phyloP scores from a whole-genome alignment of 2,113 vertebrate genomes.

The Diglossa brunneiventris region DNA sequence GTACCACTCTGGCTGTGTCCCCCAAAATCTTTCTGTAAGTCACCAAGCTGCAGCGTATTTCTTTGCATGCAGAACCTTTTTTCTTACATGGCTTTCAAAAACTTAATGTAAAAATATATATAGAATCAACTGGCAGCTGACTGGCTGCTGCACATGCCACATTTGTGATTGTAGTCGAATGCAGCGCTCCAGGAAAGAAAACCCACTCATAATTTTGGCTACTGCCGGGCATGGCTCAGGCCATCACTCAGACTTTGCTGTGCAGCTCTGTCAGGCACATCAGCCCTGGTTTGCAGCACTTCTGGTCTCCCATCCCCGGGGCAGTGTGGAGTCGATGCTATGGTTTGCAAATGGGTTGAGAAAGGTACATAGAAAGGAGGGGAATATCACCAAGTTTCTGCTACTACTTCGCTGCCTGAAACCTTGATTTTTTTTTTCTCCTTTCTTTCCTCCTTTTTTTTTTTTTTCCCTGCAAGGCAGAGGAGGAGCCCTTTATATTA shows the following conservation, averaged over 20 bases:
- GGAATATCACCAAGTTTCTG: neutral
- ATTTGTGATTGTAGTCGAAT: constrained; percentile 2
- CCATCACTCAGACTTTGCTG: constrained; percentile 7
- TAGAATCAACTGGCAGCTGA: constrained; percentile 45
- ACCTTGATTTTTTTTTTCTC: neutral
- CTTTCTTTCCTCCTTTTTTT: too few relatives aligned
- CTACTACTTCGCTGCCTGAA: neutral
- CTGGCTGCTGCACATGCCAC: neutral
- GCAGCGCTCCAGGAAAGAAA: constrained; percentile 4
- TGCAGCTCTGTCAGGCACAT: constrained; percentile 39
- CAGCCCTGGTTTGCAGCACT: constrained; percentile 42
- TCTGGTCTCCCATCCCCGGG: neutral
- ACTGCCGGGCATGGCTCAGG: constrained; percentile 9
- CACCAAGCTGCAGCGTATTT: neutral
- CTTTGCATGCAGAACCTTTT: neutral
- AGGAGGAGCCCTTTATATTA: neutral
- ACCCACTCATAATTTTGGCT: neutral
- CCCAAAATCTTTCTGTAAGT: neutral
- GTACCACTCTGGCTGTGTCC: neutral
- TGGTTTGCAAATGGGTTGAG: neutral
- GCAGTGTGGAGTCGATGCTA: fast-evolving
- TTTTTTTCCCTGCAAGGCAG: fast-evolving
- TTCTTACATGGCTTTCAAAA: constrained; percentile 25
- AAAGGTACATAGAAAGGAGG: neutral
- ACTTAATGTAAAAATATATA: neutral